Percentiles rank a stretch among this genome's conserved stretches.
Evolutionary conservation across 2,888 invertebrate genomes (phyloP).

Genomic region (Aporophyla nigra): DNA sequence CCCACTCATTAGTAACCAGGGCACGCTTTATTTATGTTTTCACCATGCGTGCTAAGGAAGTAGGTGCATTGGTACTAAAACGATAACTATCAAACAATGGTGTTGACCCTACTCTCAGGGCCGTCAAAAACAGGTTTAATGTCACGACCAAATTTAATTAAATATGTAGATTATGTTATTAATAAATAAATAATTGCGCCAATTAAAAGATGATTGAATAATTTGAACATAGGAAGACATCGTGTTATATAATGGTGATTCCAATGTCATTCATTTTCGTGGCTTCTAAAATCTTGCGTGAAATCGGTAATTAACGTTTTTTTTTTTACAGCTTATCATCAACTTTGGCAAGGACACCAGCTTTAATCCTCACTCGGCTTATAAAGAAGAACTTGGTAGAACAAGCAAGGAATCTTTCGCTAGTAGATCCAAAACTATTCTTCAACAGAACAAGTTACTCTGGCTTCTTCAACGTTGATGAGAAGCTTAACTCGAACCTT

Average conservation of each 20-base stretch:
- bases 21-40: constrained; percentile 31
- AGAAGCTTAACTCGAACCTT: constrained; percentile 93
- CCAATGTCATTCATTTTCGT: constrained; percentile 17
- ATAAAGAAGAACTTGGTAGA: constrained; percentile 74
- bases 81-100: constrained; percentile 30
- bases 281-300: constrained; percentile 6
- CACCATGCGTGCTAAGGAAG: constrained; percentile 32
- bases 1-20: constrained; percentile 2
- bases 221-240: background rate
- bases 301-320: constrained; percentile 44
- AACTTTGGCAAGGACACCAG: constrained; percentile 67
- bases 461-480: constrained; percentile 93
- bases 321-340: constrained; percentile 68
- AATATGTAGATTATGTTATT: constrained; percentile 25
- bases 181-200: constrained; percentile 26
- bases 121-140: constrained; percentile 34
- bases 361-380: constrained; percentile 78
- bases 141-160: constrained; percentile 21
- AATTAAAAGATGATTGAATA: constrained; percentile 51
- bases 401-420: constrained; percentile 76
- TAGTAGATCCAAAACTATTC: constrained; percentile 78
- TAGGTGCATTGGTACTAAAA: constrained; percentile 10
- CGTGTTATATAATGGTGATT: constrained; percentile 17
- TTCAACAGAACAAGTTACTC: constrained; percentile 86
- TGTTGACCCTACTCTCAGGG: constrained; percentile 23